phyloP scores from a whole-genome alignment of 2,113 vertebrate genomes.

The Elgaria multicarinata region DNA sequence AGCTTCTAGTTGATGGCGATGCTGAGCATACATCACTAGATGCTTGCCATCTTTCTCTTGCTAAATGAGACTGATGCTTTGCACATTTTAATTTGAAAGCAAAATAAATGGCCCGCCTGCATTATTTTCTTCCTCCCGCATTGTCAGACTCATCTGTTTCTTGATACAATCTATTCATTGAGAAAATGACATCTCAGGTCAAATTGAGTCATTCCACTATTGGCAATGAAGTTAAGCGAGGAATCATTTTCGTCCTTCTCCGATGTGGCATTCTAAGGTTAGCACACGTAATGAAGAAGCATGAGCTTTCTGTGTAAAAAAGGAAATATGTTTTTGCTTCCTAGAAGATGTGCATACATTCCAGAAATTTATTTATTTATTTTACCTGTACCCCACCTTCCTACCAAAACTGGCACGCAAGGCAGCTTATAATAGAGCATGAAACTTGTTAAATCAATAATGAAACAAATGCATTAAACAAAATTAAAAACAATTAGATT shows the following conservation, averaged over 20 bases:
- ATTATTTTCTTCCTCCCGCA: background rate
- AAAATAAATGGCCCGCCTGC: constrained; percentile 1
- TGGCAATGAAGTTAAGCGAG: constrained; percentile 1
- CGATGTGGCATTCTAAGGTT: background rate
- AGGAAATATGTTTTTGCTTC: background rate
- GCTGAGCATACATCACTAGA: background rate
- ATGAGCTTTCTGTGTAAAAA: background rate
- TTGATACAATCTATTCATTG: background rate
- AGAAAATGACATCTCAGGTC: constrained; percentile 13
- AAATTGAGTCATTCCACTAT: background rate
- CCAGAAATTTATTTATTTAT: no score
- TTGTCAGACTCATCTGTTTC: constrained; percentile 11
- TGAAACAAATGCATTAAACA: no score
- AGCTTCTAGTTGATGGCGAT: background rate
- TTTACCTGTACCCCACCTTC: no score
- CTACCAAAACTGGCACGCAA: no score
- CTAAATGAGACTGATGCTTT: background rate
- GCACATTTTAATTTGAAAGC: constrained; percentile 24
- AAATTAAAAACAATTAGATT: background rate
- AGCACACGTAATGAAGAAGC: background rate
- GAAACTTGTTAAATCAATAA: no score
- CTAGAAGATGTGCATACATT: background rate
- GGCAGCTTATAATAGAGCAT: no score
- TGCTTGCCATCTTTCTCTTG: constrained; percentile 3
- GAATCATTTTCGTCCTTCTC: background rate